Conservation (phyloP, 2,888 invertebrate species). For the Limnephilus rhombicus region DNA sequence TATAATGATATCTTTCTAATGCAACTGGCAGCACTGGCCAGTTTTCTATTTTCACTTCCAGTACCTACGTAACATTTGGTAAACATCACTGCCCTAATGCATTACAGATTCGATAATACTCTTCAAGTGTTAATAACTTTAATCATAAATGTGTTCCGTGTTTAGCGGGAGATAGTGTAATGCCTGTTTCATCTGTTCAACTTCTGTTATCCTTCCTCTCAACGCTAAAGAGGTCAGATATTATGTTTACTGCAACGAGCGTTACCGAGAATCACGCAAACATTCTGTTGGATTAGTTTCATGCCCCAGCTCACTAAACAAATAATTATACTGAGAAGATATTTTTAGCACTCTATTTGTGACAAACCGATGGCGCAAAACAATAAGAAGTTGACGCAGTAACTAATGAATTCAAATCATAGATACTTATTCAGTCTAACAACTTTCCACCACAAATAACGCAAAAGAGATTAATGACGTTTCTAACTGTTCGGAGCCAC, state of each 20-base stretch:
- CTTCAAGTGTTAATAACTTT: constrained; percentile 47
- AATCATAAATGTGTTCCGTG: constrained; percentile 37
- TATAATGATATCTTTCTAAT: neutral
- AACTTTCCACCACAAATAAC: too few relatives aligned
- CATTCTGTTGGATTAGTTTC: neutral
- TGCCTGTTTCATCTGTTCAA: neutral
- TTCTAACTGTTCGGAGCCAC: too few relatives aligned
- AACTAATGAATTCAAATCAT: too few relatives aligned
- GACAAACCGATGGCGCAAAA: neutral
- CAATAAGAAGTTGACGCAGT: too few relatives aligned
- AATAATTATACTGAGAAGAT: neutral
- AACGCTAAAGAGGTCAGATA: constrained; percentile 45
- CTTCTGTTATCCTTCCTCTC: constrained; percentile 36
- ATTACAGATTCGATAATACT: constrained; percentile 47
- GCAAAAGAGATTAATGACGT: too few relatives aligned
- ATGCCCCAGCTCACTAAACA: neutral
- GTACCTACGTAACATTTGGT: constrained; percentile 33
- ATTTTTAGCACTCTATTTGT: neutral
- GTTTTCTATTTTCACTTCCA: neutral
- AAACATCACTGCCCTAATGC: constrained; percentile 44
- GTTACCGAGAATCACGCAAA: neutral
- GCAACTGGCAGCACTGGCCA: neutral
- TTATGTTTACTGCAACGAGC: constrained; percentile 26
- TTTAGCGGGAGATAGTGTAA: constrained; percentile 2
- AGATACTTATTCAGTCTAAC: too few relatives aligned